Evolutionary conservation across 2,113 vertebrate genomes (phyloP), one percentile per base, ranked within the genome.

Genomic region (Fulmarus glacialis): DNA sequence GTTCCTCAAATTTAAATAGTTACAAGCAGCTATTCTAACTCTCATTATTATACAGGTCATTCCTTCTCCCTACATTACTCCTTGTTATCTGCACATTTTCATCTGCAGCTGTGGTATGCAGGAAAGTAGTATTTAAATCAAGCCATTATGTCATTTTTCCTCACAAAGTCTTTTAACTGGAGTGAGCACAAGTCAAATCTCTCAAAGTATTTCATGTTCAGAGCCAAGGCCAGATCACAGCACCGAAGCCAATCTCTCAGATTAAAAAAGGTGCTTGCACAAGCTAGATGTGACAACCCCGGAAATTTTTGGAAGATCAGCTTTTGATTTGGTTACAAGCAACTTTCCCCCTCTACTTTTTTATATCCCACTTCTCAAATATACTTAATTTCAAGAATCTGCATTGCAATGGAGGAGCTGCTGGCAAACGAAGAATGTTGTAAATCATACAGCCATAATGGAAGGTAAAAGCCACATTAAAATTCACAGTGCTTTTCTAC

Each of bases 401-500:
- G 27, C 22, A 48, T 30, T 64, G 48, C 52, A 78, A n/a, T 30
- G 26, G 22, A 63, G 29, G 19, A 67, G 20, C 13, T 67, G 40
- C 36, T 50, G 13, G 42, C n/a, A 85, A 78, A 79, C 24, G 11
- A 87, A 59, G 20, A 63, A 50, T 67, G 16, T 15, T 82, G 32
- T 59, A 91, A 94, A 89, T 87, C 47, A 38, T 21, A 38, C 4
- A 63, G 34, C 20, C 5, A 11, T 72, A 84, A 84, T 16, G 21
- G 58, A 87, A 96, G n/a, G 43, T 38, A 71, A 87, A 94, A 94
- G 47, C 7, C 50, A 64, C n/a, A 71, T 91, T 91, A 93, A 93
- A 87, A 94, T 82, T 87, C 64, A 78, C n/a, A 6, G 6, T 50
- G 11, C 32, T 82, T 72, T 74, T 96, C 60, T 82, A 16, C 38